Conservation (phyloP, 1,140 invertebrate genomes). For the Drosophila nikananu region DNA sequence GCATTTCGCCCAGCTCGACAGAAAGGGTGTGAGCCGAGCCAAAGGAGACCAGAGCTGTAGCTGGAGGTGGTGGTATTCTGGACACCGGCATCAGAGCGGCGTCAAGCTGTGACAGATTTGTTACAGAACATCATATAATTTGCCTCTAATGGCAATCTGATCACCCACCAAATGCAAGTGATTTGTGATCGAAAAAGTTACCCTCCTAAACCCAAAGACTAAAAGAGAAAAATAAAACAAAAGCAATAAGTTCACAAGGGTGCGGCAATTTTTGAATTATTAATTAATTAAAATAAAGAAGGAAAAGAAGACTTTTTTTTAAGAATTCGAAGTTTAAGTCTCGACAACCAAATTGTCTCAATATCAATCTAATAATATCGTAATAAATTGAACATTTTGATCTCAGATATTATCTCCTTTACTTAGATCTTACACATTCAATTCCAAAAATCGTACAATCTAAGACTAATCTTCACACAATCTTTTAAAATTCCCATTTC, state of each 20-base stretch:
- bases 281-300: background rate
- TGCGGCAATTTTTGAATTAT: background rate
- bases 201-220: background rate
- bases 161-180: constrained; percentile 12
- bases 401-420: background rate
- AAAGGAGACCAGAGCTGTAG: constrained; percentile 21
- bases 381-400: background rate
- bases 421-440: background rate
- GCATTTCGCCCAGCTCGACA: constrained; percentile 38
- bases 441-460: constrained; percentile 6
- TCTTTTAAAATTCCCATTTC: constrained; percentile 2
- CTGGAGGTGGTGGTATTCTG: constrained; percentile 40
- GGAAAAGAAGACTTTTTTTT: background rate
- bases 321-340: too few relatives aligned
- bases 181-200: constrained; percentile 7
- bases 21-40: constrained; percentile 57
- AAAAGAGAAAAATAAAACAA: background rate
- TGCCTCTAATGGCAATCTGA: constrained; percentile 31
- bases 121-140: constrained; percentile 47
- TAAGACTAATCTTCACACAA: constrained; percentile 6
- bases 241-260: background rate
- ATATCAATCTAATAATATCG: background rate
- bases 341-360: fast-evolving
- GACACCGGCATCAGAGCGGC: constrained; percentile 42
- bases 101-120: constrained; percentile 62